A percentile compares a stretch with the other conserved stretches of the same genome.
These are phyloP conservation scores for Pagrus major DNA, from an alignment of 2,113 vertebrate species.

Conservation along the genomic window DNA sequence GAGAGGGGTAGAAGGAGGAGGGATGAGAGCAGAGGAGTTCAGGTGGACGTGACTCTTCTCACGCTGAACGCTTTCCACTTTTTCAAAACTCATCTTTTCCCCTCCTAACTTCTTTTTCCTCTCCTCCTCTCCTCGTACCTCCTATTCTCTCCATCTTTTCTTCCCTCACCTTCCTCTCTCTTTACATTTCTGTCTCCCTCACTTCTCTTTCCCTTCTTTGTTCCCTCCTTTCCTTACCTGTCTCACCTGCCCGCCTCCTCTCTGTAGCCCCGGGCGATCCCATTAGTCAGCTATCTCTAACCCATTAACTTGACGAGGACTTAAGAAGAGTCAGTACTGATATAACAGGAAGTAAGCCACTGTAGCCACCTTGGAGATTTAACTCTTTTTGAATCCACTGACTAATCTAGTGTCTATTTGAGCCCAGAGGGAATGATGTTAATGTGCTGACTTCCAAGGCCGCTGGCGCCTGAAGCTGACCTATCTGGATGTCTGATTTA, in stretches of 20 bases:
- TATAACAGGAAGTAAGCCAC: slow-evolving; percentile 56
- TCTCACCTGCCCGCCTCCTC: background rate
- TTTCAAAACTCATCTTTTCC: background rate
- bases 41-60: slow-evolving; percentile 55
- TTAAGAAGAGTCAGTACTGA: slow-evolving; percentile 38
- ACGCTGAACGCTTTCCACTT: background rate
- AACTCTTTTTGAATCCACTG: background rate
- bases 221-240: background rate
- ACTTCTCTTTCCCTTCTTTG: background rate
- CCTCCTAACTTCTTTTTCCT: background rate
- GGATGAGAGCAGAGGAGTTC: background rate
- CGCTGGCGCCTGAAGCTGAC: background rate
- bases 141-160: background rate
- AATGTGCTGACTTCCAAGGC: background rate
- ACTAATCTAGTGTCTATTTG: slow-evolving; percentile 22
- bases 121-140: too few species aligned
- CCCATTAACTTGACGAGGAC: slow-evolving; percentile 42
- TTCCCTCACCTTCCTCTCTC: background rate
- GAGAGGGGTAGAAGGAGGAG: background rate
- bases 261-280: slow-evolving; percentile 32
- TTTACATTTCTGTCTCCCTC: background rate
- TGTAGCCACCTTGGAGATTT: slow-evolving; percentile 6
- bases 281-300: slow-evolving; percentile 51
- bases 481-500: background rate
- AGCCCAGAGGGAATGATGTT: background rate